Base-by-base conservation (phyloP, 2,113 vertebrate genomes). In the Solea solea region DNA sequence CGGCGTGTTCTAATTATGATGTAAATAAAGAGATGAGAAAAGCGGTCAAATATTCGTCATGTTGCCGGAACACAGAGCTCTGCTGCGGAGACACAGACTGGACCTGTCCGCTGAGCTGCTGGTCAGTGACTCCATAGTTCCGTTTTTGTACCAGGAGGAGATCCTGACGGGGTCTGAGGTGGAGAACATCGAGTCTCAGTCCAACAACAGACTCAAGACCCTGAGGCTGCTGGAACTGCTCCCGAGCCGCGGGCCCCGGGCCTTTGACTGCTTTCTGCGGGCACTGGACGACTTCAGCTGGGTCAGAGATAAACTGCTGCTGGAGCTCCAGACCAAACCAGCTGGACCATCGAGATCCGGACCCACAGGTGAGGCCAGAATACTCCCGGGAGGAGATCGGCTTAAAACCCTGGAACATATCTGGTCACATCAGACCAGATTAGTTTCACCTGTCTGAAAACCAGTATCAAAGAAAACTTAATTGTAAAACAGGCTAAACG, bases 131-230 rank as follows among this genome's bases (percentile, higher is more conserved):
- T 49, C 93, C 2, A 90, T 98, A 62, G 88, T 97, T 82, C 96
- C 96, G 34, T 94, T 96, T 40, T 93, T 99, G 81, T 96, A 94
- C 79, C 97, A 98, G 89, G 97, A 98, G 90, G 90, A 92, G 7
- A 80, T 98, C 66, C 84, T 98, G 62, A 96, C 95, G 0, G 91
- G 92, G 62, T 81, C 83, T 9, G 95, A 98, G 0, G 80, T 97
- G 64, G 93, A 99, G 76, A 94, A 95, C 78, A 95, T 99, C 83
- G 92, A 92, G 86, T 86, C 93, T 1, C 94, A 96, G 81, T 65
- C 80, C 28, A 96, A 94, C 8, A 92, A 90, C 69, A 91, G 90
- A 41, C 90, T 90, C 54, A 95, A 92, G 69, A 93, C 89, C 0
- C 91, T 96, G 81, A 88, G 91, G 76, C 92, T 99, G 12, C 92